These are phyloP conservation scores for Drepana arcuata DNA, from an alignment of 1,140 invertebrate genomes.

Conservation along the genomic window DNA sequence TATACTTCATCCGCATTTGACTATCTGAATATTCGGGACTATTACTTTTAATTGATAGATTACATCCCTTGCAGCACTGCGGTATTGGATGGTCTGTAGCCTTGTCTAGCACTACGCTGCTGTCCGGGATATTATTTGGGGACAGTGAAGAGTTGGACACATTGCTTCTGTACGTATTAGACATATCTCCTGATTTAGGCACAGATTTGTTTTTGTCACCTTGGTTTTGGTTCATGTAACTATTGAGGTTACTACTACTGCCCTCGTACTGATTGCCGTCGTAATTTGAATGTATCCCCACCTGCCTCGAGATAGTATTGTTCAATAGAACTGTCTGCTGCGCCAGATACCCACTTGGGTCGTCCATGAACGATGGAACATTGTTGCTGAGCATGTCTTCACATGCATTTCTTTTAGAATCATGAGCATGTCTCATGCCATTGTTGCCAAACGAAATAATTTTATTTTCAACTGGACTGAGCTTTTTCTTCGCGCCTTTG, in stretches of 20 bases:
- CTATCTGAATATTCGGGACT: constrained; percentile 37
- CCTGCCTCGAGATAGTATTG: constrained; percentile 85
- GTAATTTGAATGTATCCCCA: constrained; percentile 65
- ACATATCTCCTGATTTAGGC: constrained; percentile 28
- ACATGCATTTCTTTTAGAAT: constrained; percentile 35
- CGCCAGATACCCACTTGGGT: constrained; percentile 89
- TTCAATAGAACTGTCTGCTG: constrained; percentile 89
- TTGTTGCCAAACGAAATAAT: constrained; percentile 38
- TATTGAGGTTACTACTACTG: constrained; percentile 14
- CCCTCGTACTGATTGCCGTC: constrained; percentile 45
- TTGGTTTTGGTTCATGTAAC: constrained; percentile 8
- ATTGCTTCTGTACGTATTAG: constrained; percentile 45
- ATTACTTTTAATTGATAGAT: constrained; percentile 45
- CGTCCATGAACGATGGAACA: constrained; percentile 82
- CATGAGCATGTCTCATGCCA: constrained; percentile 43
- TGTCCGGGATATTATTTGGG: constrained; percentile 70
- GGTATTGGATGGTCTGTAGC: constrained; percentile 24
- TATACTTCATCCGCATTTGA: constrained; percentile 39
- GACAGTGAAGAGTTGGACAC: constrained; percentile 51
- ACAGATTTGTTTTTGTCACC: constrained; percentile 22
- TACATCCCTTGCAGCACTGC: constrained; percentile 57
- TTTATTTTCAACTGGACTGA: constrained; percentile 57
- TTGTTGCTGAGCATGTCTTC: constrained; percentile 42
- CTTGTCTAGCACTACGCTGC: constrained; percentile 69
- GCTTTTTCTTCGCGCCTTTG: constrained; percentile 73